Evolutionary conservation across 1,140 invertebrate species (phyloP).

Genomic region (Venturia canescens): DNA sequence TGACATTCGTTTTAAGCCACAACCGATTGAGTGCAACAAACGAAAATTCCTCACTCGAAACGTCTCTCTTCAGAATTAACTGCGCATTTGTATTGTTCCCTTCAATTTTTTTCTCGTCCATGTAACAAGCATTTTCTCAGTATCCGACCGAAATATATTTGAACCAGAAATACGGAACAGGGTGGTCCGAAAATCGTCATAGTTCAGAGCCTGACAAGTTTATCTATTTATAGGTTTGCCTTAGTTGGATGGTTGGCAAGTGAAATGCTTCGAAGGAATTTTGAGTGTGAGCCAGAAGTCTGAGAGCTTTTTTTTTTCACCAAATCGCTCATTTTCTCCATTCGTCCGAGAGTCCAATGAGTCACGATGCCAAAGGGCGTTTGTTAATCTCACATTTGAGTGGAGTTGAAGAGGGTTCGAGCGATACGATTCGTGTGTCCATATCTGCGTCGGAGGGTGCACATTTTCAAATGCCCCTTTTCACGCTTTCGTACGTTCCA

Average conservation of each 20-base stretch:
- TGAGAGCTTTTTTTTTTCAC: not conserved
- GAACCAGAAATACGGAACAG: not conserved
- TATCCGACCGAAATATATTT: not conserved
- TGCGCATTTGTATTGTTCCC: not conserved
- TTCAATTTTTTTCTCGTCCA: not conserved
- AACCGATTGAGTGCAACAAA: too few species aligned
- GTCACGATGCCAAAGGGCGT: constrained; percentile 38
- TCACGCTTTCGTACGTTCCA: constrained; percentile 24
- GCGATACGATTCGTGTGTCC: constrained; percentile 10
- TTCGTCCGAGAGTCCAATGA: constrained; percentile 20
- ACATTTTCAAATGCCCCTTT: constrained; percentile 4
- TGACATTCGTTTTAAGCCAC: too few species aligned
- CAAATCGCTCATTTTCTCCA: not conserved
- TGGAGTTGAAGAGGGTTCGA: constrained; percentile 3
- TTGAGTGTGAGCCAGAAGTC: constrained; percentile 15
- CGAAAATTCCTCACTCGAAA: too few species aligned
- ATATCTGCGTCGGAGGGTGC: not conserved
- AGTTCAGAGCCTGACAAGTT: constrained; percentile 21
- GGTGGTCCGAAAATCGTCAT: not conserved
- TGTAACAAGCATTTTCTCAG: too few species aligned
- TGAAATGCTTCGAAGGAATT: not conserved
- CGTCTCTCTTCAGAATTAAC: not conserved
- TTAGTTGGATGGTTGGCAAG: constrained; percentile 4
- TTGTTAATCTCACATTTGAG: not conserved
- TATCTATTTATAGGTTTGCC: constrained; percentile 4